Conservation (phyloP, 1,140 invertebrate genomes). For the Micrasema longulum region DNA sequence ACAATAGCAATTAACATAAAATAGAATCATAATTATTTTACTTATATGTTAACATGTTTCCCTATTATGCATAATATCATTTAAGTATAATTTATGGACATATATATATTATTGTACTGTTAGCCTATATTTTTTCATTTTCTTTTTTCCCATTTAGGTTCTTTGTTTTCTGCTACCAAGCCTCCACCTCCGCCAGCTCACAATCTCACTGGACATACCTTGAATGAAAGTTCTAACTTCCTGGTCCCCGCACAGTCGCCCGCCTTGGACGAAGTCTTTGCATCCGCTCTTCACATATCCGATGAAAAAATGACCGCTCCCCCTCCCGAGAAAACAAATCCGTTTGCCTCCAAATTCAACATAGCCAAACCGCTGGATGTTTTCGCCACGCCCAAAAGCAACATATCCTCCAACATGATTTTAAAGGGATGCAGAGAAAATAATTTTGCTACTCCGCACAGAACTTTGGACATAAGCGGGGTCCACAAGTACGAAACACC, state of each 20-base stretch:
- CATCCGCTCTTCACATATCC: slow-evolving; percentile 21
- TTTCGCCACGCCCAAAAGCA: slow-evolving; percentile 48
- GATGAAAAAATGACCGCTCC: background rate
- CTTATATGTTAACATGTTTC: too few relatives aligned
- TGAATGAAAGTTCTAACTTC: background rate
- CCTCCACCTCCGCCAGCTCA: background rate
- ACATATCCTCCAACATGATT: slow-evolving; percentile 44
- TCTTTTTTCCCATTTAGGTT: slow-evolving; percentile 12
- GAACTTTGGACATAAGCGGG: slow-evolving; percentile 17
- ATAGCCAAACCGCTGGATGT: background rate
- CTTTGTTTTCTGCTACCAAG: slow-evolving; percentile 35
- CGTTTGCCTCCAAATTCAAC: slow-evolving; percentile 7
- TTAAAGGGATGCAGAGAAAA: slow-evolving; percentile 47
- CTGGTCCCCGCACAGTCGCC: background rate
- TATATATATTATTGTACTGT: too few relatives aligned
- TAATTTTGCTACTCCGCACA: slow-evolving; percentile 30
- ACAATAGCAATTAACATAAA: too few relatives aligned
- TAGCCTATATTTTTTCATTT: too few relatives aligned
- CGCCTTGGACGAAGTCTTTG: slow-evolving; percentile 29
- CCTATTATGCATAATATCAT: background rate
- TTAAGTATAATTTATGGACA: too few relatives aligned
- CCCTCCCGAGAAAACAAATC: slow-evolving; percentile 4
- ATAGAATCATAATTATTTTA: too few relatives aligned
- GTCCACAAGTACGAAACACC: slow-evolving; percentile 39
- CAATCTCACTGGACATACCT: background rate